phyloP scores from a whole-genome alignment of 2,113 vertebrate species.

The Genyomyrus donnyi region DNA sequence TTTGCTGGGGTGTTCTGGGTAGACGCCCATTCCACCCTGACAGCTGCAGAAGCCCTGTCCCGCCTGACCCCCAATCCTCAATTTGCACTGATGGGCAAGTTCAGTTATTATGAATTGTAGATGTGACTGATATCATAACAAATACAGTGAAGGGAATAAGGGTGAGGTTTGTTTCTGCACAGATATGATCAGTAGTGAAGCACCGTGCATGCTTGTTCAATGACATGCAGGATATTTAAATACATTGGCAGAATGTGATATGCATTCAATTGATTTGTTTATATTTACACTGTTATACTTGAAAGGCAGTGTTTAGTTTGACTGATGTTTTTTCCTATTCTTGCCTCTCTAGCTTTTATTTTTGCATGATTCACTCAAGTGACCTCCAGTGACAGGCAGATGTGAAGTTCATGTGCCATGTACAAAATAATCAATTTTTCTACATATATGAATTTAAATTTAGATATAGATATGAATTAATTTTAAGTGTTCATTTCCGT shows the following conservation, averaged over 20 bases:
- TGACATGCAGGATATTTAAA: not conserved
- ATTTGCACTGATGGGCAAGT: not conserved
- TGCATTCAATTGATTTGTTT: not conserved
- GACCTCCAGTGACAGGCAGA: not conserved
- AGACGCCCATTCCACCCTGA: not conserved
- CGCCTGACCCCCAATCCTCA: not conserved
- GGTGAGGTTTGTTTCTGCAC: not conserved
- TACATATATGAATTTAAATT: not conserved
- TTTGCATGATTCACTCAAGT: not conserved
- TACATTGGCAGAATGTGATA: not conserved
- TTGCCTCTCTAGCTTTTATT: not conserved
- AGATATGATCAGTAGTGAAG: not conserved
- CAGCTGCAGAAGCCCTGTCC: not conserved
- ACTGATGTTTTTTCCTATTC: not conserved
- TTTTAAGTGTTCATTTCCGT: not conserved
- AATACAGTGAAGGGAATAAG: not conserved
- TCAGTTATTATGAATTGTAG: not conserved
- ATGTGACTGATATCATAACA: not conserved
- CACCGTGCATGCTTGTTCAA: not conserved
- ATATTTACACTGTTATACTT: not conserved
- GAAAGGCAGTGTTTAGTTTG: not conserved
- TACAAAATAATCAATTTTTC: not conserved
- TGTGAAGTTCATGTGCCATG: not conserved
- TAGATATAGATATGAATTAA: not conserved
- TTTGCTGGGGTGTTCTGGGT: not conserved